A percentile compares a stretch with the other conserved stretches of the same genome.
These are phyloP conservation scores for Lasioglossum villosulum DNA, from an alignment of 2,888 invertebrate species.

Conservation along the genomic window DNA sequence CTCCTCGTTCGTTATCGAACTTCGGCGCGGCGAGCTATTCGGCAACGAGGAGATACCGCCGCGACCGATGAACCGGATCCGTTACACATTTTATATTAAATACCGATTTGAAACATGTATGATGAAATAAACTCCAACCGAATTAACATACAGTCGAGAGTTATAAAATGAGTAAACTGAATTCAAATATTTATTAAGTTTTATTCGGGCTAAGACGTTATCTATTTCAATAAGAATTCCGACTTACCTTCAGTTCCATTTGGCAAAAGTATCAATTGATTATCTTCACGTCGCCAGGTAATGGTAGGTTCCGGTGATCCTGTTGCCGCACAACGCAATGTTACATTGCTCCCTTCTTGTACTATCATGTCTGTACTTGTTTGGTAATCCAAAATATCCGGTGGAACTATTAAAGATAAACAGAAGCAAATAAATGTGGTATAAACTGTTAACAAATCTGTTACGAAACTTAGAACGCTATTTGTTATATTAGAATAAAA, in stretches of 20 bases:
- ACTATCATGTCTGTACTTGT: constrained; percentile 95
- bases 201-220: background rate
- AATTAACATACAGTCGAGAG: too few species aligned
- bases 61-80: too few species aligned
- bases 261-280: constrained; percentile 89
- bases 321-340: constrained; percentile 93
- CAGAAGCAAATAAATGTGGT: constrained; percentile 18
- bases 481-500: background rate
- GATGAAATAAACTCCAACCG: too few species aligned
- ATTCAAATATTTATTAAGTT: background rate
- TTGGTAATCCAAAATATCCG: constrained; percentile 93
- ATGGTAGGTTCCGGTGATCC: constrained; percentile 92
- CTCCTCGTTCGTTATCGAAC: too few species aligned
- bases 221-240: constrained; percentile 1
- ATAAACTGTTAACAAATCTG: background rate
- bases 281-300: constrained; percentile 94
- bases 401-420: constrained; percentile 88
- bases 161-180: too few species aligned
- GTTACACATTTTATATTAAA: too few species aligned
- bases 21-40: too few species aligned
- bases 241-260: constrained; percentile 89
- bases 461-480: background rate
- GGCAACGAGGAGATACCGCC: too few species aligned
- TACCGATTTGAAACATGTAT: too few species aligned
- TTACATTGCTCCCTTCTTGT: constrained; percentile 94